Evolutionary conservation across 2,888 invertebrate species (phyloP).

Genomic region (Parthenolecanium corni): DNA sequence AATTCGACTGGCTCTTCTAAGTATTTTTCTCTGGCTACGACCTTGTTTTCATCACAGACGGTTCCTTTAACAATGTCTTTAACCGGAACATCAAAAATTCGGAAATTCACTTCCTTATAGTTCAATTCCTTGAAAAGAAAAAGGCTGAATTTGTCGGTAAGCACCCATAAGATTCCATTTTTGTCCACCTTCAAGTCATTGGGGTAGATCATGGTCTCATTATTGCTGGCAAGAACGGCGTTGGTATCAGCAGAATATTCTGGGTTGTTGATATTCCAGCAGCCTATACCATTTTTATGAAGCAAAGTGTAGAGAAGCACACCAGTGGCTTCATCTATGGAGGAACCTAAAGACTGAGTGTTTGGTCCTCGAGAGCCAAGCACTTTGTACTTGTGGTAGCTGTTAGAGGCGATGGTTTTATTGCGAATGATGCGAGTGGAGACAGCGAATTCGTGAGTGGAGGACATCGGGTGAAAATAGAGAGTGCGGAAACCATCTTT

Average conservation of each 20-base stretch:
- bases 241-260: slow-evolving; percentile 52
- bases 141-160: slow-evolving; percentile 62
- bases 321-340: slow-evolving; percentile 54
- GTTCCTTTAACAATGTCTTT: slow-evolving; percentile 52
- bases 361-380: slow-evolving; percentile 58
- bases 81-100: slow-evolving; percentile 56
- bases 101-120: slow-evolving; percentile 55
- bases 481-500: slow-evolving; percentile 46
- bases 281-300: slow-evolving; percentile 60
- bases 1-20: too few species aligned
- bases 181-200: slow-evolving; percentile 69
- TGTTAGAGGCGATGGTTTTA: slow-evolving; percentile 53
- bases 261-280: slow-evolving; percentile 69
- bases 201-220: slow-evolving; percentile 58
- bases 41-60: slow-evolving; percentile 49
- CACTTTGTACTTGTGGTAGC: slow-evolving; percentile 57
- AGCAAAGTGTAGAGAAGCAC: slow-evolving; percentile 69
- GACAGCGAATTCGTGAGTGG: slow-evolving; percentile 66
- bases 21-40: too few species aligned
- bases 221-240: slow-evolving; percentile 51
- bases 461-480: slow-evolving; percentile 72
- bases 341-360: slow-evolving; percentile 63
- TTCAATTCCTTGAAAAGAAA: slow-evolving; percentile 56
- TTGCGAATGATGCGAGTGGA: slow-evolving; percentile 60
- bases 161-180: slow-evolving; percentile 58